Conservation (phyloP, 2,797 vertebrate genomes). For the Oophaga sylvatica region DNA sequence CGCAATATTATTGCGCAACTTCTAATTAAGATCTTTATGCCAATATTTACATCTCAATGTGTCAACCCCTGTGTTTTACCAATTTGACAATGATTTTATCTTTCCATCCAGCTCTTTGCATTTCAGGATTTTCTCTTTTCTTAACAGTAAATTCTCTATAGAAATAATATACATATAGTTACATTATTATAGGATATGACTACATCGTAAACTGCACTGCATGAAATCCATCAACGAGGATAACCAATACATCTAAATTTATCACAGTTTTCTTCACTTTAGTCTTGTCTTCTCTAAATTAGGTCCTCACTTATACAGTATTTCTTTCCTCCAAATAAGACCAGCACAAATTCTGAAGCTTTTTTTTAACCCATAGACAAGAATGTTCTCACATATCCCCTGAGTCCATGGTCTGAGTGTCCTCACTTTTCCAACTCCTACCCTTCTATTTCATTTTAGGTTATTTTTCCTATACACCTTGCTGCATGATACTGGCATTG, state of each 20-base stretch:
- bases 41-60: too few species aligned
- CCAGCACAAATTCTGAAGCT: slow-evolving; percentile 3
- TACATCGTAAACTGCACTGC: neutral
- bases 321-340: slow-evolving; percentile 10
- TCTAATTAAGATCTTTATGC: too few species aligned
- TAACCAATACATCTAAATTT: neutral
- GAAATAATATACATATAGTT: neutral
- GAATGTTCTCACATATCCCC: slow-evolving; percentile 37
- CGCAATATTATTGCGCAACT: too few species aligned
- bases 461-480: neutral
- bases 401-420: neutral
- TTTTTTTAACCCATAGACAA: slow-evolving; percentile 14
- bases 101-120: neutral
- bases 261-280: neutral
- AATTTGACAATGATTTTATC: neutral
- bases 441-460: neutral
- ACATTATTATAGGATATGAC: neutral
- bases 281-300: slow-evolving; percentile 18
- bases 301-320: neutral
- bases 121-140: neutral
- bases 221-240: neutral
- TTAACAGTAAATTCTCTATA: neutral
- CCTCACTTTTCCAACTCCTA: neutral
- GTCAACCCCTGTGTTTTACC: neutral
- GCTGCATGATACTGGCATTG: neutral